Evolutionary conservation across 1,140 invertebrate genomes (phyloP), one percentile per base, ranked within the genome.

Genomic region (Drosophila tsacasi): DNA sequence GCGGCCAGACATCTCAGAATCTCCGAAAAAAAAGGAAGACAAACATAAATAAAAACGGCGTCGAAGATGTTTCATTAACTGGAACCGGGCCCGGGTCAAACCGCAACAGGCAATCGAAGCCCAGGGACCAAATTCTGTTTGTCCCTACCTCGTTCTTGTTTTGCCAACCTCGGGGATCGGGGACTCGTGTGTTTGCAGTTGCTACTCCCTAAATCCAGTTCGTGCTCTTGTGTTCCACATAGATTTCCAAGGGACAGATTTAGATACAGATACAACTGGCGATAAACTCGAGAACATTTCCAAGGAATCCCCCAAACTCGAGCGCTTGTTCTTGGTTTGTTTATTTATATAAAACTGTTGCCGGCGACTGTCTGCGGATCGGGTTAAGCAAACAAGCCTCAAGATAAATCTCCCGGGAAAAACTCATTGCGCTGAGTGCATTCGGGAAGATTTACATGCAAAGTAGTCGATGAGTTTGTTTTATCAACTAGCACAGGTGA

Each of bases 231-330:
- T 76, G 74, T 81, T 85, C 79, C 63, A 83, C 60, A 83, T 80
- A 69, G 69, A 83, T 83, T 46, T 60, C 37, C 23, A 58, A 64
- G 47, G 59, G 59, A 44, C 75, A 77, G 67, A 50, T 66, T 30
- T 55, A 68, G 74, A 55, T 58, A 30, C 55, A 72, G 73, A 83
- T 67, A 68, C 79, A 76, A 50, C 40, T 49, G 64, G 30, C 68
- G 83, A 89, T 89, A 84, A 81, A 84, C 78, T 90, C 85, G 57
- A 90, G 69, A 72, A 81, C 69, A 73, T 76, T 86, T 89, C 84
- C 77, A 59, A 90, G 81, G 85, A 89, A 89, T 90, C 81, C 85
- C 84, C 83, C 64, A 61, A 87, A 87, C 72, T 80, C 83, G 67
- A 69, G 74, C 76, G 75, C 32, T 55, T 35, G 47, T 55, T 55